These are phyloP conservation scores for Pantala flavescens DNA, from an alignment of 1,140 invertebrate genomes.

Conservation along the genomic window DNA sequence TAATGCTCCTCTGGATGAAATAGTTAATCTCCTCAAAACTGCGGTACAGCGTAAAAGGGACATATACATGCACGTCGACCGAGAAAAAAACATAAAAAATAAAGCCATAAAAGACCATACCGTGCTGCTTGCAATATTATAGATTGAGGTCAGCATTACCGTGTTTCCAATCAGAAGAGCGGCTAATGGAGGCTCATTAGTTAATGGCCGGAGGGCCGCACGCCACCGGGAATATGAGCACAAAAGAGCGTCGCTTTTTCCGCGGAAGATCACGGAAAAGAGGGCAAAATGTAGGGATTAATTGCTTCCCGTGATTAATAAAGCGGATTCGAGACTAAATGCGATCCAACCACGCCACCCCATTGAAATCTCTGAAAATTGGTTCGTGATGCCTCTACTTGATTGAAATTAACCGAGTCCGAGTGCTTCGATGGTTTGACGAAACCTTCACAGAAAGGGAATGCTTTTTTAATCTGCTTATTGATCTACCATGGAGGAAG, in stretches of 20 bases:
- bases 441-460: background rate
- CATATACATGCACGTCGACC: too few relatives aligned
- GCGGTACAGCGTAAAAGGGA: too few relatives aligned
- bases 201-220: background rate
- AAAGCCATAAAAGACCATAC: background rate
- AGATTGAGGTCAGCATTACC: background rate
- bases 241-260: background rate
- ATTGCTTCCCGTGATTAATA: slow-evolving; percentile 4
- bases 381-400: background rate
- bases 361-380: background rate
- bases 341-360: background rate
- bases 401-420: background rate
- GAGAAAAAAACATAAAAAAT: too few relatives aligned
- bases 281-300: background rate
- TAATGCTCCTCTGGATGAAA: too few relatives aligned
- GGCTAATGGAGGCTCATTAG: slow-evolving; percentile 1
- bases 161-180: background rate
- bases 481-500: too few relatives aligned
- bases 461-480: too few relatives aligned
- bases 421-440: background rate
- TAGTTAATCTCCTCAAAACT: too few relatives aligned
- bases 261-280: background rate
- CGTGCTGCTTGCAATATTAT: background rate
- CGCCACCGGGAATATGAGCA: background rate
- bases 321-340: background rate